Conservation (phyloP, 2,113 vertebrate genomes). For the Spea bombifrons region DNA sequence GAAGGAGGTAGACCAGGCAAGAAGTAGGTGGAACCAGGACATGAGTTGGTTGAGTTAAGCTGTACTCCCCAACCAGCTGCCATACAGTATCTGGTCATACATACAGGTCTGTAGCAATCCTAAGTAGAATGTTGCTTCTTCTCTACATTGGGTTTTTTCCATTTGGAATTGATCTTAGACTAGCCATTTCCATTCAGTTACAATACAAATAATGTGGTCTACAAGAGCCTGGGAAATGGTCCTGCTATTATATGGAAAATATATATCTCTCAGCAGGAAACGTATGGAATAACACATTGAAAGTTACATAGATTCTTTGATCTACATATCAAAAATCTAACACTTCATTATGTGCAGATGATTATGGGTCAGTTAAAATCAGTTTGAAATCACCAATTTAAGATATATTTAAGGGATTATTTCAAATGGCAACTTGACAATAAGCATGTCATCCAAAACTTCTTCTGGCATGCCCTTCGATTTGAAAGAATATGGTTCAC, state of each 20-base stretch:
- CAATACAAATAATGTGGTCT: slow-evolving; percentile 8
- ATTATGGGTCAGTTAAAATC: slow-evolving; percentile 53
- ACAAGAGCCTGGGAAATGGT: slow-evolving; percentile 25
- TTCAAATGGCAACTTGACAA: slow-evolving; percentile 70
- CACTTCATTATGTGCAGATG: slow-evolving; percentile 52
- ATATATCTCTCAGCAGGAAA: slow-evolving; percentile 17
- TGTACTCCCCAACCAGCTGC: too few species aligned
- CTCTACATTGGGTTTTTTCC: too few species aligned
- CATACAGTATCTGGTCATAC: too few species aligned
- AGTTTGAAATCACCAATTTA: too few species aligned
- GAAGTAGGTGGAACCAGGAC: too few species aligned
- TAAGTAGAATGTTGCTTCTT: too few species aligned
- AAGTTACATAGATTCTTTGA: not conserved
- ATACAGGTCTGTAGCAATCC: too few species aligned
- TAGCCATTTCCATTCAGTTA: not conserved
- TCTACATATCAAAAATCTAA: not conserved
- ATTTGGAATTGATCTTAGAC: too few species aligned
- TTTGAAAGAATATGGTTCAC: slow-evolving; percentile 75
- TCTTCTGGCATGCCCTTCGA: slow-evolving; percentile 74
- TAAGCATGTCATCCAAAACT: slow-evolving; percentile 76
- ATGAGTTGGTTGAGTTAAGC: too few species aligned
- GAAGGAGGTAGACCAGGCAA: too few species aligned
- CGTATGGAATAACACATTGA: not conserved
- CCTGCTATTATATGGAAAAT: slow-evolving; percentile 17
- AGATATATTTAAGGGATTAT: slow-evolving; percentile 47